Conservation (phyloP, 2,797 vertebrate genomes). For the Petrocephalus schoutedeni region DNA sequence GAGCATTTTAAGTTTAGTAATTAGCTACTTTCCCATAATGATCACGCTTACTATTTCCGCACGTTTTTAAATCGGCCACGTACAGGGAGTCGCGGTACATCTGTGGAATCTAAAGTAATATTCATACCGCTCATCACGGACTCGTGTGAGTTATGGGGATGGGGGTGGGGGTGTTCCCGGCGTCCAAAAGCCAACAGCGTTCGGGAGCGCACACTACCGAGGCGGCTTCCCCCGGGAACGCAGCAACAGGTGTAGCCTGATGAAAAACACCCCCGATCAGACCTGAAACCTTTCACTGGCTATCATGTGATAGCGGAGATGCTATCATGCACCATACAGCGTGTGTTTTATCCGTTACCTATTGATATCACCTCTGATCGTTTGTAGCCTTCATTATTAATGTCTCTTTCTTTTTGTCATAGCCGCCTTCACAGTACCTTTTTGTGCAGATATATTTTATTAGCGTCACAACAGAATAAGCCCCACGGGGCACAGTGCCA, state of each 20-base stretch:
- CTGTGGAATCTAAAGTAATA: neutral
- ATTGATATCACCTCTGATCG: slow-evolving; percentile 9
- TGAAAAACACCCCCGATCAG: slow-evolving; percentile 14
- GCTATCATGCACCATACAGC: neutral
- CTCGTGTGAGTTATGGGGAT: neutral
- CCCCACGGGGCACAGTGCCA: neutral
- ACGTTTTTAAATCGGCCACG: neutral
- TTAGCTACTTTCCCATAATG: neutral
- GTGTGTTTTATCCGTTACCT: neutral
- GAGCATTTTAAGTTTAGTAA: neutral
- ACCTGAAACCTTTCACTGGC: slow-evolving; percentile 22
- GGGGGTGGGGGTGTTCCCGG: neutral
- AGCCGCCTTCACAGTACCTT: neutral
- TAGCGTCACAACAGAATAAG: neutral
- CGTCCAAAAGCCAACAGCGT: neutral
- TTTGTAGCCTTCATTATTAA: slow-evolving; percentile 21
- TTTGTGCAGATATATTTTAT: neutral
- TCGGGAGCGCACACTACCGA: neutral
- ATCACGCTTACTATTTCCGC: neutral
- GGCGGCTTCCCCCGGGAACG: neutral
- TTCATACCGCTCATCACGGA: neutral
- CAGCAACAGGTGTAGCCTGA: neutral
- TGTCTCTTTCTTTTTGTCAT: neutral
- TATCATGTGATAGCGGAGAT: slow-evolving; percentile 13
- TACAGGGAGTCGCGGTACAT: neutral